Evolutionary conservation across 2,113 vertebrate genomes (phyloP).

Genomic region (Plectropomus leopardus): DNA sequence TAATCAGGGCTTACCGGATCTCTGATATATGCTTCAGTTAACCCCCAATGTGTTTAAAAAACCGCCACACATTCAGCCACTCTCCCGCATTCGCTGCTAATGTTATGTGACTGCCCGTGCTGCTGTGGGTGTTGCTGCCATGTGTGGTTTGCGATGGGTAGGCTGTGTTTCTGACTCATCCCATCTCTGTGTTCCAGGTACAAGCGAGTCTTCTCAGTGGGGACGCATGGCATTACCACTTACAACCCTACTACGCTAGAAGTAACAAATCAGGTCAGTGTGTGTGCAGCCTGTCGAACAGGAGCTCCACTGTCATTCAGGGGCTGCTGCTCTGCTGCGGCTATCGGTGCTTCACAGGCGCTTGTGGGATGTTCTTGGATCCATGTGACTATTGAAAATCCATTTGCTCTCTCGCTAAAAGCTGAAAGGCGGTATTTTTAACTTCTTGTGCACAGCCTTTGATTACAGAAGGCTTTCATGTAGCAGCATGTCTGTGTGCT

Average conservation of each 20-base stretch:
- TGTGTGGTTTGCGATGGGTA: conserved; percentile 10
- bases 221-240: conserved; percentile 96
- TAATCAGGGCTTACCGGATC: neutral
- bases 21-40: neutral
- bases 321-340: neutral
- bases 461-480: neutral
- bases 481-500: neutral
- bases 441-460: neutral
- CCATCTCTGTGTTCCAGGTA: conserved; percentile 86
- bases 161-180: conserved; percentile 57
- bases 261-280: conserved; percentile 98
- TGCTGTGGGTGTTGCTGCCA: conserved; percentile 19
- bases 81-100: conserved; percentile 8
- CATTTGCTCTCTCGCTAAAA: conserved; percentile 28
- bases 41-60: neutral
- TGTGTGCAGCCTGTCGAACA: neutral
- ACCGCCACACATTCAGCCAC: neutral
- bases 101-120: neutral
- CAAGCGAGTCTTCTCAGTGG: conserved; percentile 97
- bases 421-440: neutral
- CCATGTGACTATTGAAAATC: conserved; percentile 20
- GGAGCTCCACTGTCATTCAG: neutral
- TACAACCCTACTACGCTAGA: conserved; percentile 98
- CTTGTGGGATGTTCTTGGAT: conserved; percentile 6
- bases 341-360: conserved; percentile 1